Base-by-base conservation (phyloP, 2,797 vertebrate genomes). In the Chaetophractus vellerosus region DNA sequence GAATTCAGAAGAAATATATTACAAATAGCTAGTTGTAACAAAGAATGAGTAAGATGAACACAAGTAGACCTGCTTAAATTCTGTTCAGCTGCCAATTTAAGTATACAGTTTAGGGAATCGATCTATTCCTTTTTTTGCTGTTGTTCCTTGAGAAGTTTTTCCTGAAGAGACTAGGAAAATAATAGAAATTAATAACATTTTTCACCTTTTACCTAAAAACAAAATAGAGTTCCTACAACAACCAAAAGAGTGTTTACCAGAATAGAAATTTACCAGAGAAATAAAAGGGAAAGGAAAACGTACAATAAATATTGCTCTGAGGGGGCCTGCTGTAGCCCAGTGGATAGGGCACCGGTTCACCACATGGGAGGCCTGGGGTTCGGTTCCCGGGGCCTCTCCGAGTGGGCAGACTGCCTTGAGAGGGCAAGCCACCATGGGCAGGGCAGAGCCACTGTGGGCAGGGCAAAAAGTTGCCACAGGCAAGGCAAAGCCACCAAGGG, bases 251-350 rank as follows among this genome's bases (percentile, higher is more conserved):
- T 2, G 9, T 36, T 90, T 87, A 21, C 71, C 38, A 88, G 36
- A 81, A 89, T 68, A 72, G 24, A 52, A 72, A 50, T 76, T 38
- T 88, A 11, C 9, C 24, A 71, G 21, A 52, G 50, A 93, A 82
- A 84, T 21, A 85, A 97, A 88, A 80, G 3, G 33, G 16, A 52
- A 87, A 48, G 19, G 12, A 28, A 91, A 81, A 69, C 64, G 1
- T 23, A 41, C 90, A 91, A 88, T 66, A 52, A 92, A 90, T 28
- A 1, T 21, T 7, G 28, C 55, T 89, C 36, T 61, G 2, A 74
- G 36, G n/a, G n/a, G n/a, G n/a, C n/a, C n/a, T n/a, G n/a, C n/a
- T n/a, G n/a, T n/a, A n/a, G n/a, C n/a, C n/a, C n/a, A n/a, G n/a
- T n/a, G n/a, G n/a, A n/a, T n/a, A n/a, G n/a, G n/a, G n/a, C n/a